Conservation (phyloP, 2,113 vertebrate species). For the Mionectes macconnelli region DNA sequence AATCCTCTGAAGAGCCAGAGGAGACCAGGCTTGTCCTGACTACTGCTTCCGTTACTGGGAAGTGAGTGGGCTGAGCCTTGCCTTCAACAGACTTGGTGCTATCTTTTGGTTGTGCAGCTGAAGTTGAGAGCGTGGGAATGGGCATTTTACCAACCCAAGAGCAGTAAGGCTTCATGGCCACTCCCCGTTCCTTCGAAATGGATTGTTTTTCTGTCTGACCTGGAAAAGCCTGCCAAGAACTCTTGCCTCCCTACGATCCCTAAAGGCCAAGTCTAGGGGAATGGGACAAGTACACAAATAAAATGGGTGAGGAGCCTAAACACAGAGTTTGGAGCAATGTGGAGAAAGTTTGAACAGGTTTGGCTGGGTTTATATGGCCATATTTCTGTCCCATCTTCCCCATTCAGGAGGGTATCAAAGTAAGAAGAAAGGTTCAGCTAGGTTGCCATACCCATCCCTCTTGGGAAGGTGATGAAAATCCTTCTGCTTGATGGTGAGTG, state of each 20-base stretch:
- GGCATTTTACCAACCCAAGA: not conserved
- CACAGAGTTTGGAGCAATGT: not conserved
- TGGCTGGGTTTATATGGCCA: not conserved
- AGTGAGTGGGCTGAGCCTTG: slow-evolving; percentile 16
- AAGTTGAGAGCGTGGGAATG: not conserved
- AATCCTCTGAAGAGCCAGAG: not conserved
- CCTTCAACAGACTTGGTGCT: not conserved
- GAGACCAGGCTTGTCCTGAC: not conserved
- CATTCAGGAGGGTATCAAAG: not conserved
- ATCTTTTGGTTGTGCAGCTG: not conserved
- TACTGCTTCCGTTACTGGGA: slow-evolving; percentile 8
- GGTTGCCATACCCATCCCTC: not conserved
- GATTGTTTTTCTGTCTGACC: not conserved
- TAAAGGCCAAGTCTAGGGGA: not conserved
- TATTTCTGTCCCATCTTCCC: not conserved
- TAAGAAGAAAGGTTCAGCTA: not conserved
- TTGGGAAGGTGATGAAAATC: not conserved
- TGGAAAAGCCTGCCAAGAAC: not conserved
- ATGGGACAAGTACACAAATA: not conserved
- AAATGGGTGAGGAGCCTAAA: not conserved
- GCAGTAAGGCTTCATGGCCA: not conserved
- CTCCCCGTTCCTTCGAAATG: not conserved
- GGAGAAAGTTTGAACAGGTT: not conserved
- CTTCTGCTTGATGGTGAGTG: not conserved
- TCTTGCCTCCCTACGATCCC: not conserved